Conservation (phyloP, 2,888 invertebrate species). For the Ashinkailepas kermadecensis region DNA sequence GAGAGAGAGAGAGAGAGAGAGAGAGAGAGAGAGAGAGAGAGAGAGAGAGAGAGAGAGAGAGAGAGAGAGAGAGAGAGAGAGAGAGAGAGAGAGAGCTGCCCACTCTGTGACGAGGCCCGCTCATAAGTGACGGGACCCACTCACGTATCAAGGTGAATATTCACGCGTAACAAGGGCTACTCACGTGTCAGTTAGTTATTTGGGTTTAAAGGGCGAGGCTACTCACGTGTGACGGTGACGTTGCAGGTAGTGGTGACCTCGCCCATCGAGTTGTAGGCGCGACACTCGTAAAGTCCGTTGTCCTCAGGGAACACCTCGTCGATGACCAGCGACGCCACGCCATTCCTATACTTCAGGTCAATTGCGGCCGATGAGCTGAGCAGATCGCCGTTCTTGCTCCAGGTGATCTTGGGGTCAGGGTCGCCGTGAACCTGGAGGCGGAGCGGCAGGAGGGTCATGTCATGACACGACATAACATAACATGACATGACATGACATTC, state of each 20-base stretch:
- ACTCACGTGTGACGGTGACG: constrained; percentile 60
- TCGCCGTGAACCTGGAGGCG: constrained; percentile 31
- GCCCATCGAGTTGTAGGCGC: constrained; percentile 85
- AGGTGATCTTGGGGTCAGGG: constrained; percentile 78
- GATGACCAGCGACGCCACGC: constrained; percentile 76
- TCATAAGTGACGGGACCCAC: too few relatives aligned
- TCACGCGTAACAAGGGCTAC: too few relatives aligned
- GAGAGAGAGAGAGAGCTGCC: too few relatives aligned
- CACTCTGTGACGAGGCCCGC: too few relatives aligned
- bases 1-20: too few relatives aligned
- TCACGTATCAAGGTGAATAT: too few relatives aligned
- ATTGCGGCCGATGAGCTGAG: constrained; percentile 71
- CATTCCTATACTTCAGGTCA: constrained; percentile 85
- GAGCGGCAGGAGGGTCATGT: too few relatives aligned
- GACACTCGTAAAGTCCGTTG: constrained; percentile 75
- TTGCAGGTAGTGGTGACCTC: constrained; percentile 74
- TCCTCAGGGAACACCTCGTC: constrained; percentile 93
- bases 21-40: too few relatives aligned
- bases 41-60: too few relatives aligned
- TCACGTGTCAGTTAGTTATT: constrained; percentile 47
- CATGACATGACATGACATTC: too few relatives aligned
- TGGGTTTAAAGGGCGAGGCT: neutral
- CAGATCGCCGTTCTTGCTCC: constrained; percentile 73
- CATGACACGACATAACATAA: too few relatives aligned
- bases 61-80: too few relatives aligned